phyloP scores from a whole-genome alignment of 2,113 vertebrate species.

The Solea senegalensis region DNA sequence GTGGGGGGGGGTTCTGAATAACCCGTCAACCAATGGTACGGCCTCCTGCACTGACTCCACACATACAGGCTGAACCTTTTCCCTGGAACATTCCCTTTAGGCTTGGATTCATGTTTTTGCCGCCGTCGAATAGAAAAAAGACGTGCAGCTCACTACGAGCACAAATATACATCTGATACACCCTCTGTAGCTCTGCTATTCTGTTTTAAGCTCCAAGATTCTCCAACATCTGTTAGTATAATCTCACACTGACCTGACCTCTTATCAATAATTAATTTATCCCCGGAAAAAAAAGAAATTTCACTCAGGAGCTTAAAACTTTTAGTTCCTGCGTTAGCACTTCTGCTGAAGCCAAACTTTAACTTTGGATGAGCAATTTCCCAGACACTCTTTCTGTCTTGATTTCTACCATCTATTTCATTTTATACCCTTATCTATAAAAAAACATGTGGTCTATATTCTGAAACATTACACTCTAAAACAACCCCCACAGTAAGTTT shows the following conservation, averaged over 20 bases:
- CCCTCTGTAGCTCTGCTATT: slow-evolving; percentile 37
- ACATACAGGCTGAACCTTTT: not conserved
- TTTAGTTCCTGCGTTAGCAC: slow-evolving; percentile 52
- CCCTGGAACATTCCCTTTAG: too few species aligned
- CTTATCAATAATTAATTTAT: slow-evolving; percentile 71
- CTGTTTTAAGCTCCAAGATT: slow-evolving; percentile 59
- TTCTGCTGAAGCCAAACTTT: slow-evolving; percentile 40
- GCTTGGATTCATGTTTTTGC: too few species aligned
- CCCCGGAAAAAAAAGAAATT: slow-evolving; percentile 27
- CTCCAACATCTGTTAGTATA: slow-evolving; percentile 46
- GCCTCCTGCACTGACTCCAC: not conserved
- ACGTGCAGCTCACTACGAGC: slow-evolving; percentile 16
- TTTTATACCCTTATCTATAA: too few species aligned
- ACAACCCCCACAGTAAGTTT: too few species aligned
- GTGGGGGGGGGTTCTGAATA: too few species aligned
- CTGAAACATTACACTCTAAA: too few species aligned
- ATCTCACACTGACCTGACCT: slow-evolving; percentile 67
- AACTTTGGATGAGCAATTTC: slow-evolving; percentile 20
- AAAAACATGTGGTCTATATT: too few species aligned
- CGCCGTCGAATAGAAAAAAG: too few species aligned
- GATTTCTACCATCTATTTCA: not conserved
- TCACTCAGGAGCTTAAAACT: slow-evolving; percentile 55
- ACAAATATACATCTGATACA: slow-evolving; percentile 3
- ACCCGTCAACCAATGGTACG: not conserved
- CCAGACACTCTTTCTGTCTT: not conserved